Evolutionary conservation across 37 sponge, comb jelly and placozoan species (phyloP).

Genomic region (Spongia lamella): DNA sequence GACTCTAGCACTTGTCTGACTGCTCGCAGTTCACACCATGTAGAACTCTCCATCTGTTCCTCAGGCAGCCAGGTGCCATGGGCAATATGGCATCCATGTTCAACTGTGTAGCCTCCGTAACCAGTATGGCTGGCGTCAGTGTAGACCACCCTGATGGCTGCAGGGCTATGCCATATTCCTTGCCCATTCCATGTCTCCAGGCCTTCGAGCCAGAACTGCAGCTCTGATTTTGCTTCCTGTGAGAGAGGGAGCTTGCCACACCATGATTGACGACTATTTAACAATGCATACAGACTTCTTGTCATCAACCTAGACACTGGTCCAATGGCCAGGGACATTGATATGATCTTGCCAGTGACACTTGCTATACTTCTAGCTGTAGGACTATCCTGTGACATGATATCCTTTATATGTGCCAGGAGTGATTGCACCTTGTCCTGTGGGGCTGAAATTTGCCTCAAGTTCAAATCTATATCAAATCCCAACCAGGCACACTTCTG

Average conservation of each 20-base stretch:
- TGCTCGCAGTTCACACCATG: constrained; percentile 38
- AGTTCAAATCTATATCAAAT: neutral
- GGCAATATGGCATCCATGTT: constrained; percentile 17
- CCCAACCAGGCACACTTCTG: too few species aligned
- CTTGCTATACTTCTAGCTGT: constrained; percentile 15
- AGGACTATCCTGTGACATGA: too few species aligned
- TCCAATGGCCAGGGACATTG: constrained; percentile 29
- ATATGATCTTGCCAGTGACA: constrained; percentile 26
- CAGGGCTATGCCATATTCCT: constrained; percentile 14
- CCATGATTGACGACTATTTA: constrained; percentile 8
- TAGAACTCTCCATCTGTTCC: constrained; percentile 8
- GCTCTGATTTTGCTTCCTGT: constrained; percentile 6
- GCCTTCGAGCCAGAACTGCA: constrained; percentile 19
- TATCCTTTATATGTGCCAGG: too few species aligned
- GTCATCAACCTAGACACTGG: constrained; percentile 29
- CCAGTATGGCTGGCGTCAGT: constrained; percentile 14
- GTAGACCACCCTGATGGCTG: constrained; percentile 21
- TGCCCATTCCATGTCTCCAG: constrained; percentile 5
- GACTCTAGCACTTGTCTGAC: constrained; percentile 9
- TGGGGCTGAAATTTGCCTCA: constrained; percentile 19
- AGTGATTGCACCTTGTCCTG: too few species aligned
- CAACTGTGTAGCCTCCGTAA: constrained; percentile 2
- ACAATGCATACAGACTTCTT: constrained; percentile 16
- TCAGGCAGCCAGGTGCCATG: constrained; percentile 4
- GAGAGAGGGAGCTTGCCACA: constrained; percentile 3